Evolutionary conservation across 2,797 vertebrate species (phyloP).

Genomic region (Fistularia tabacaria): DNA sequence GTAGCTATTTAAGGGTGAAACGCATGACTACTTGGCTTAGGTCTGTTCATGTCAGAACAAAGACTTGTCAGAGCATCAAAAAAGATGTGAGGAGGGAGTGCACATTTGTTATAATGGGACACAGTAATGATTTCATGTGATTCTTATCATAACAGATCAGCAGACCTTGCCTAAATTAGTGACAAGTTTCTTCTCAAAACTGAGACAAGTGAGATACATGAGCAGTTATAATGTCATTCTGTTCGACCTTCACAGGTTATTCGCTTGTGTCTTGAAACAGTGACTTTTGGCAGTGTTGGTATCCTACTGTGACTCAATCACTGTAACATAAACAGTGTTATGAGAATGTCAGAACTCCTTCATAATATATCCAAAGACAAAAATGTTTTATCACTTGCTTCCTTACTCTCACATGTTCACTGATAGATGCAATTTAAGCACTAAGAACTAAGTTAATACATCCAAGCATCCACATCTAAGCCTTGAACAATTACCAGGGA

Average conservation of each 20-base stretch:
- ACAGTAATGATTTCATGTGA: background rate
- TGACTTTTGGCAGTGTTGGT: background rate
- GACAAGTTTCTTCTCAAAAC: too few relatives aligned
- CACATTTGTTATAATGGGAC: constrained; percentile 10
- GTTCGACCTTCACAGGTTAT: too few relatives aligned
- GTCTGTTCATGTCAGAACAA: constrained; percentile 31
- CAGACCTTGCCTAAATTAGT: too few relatives aligned
- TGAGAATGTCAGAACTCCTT: background rate
- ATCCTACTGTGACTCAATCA: background rate
- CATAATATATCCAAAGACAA: constrained; percentile 1
- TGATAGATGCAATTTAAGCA: constrained; percentile 1
- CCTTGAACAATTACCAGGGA: background rate
- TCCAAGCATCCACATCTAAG: background rate
- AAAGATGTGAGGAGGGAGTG: constrained; percentile 2
- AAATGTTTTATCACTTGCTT: constrained; percentile 4
- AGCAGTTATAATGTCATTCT: too few relatives aligned
- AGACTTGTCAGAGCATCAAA: constrained; percentile 24
- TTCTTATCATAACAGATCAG: too few relatives aligned
- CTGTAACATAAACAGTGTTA: background rate
- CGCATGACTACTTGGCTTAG: constrained; percentile 30
- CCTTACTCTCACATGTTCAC: background rate
- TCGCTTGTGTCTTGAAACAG: background rate
- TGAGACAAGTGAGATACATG: too few relatives aligned
- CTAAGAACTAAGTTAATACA: constrained; percentile 3
- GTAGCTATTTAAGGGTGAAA: constrained; percentile 46